phyloP scores from a whole-genome alignment of 2,888 invertebrate genomes.

The Xylota segnis region DNA sequence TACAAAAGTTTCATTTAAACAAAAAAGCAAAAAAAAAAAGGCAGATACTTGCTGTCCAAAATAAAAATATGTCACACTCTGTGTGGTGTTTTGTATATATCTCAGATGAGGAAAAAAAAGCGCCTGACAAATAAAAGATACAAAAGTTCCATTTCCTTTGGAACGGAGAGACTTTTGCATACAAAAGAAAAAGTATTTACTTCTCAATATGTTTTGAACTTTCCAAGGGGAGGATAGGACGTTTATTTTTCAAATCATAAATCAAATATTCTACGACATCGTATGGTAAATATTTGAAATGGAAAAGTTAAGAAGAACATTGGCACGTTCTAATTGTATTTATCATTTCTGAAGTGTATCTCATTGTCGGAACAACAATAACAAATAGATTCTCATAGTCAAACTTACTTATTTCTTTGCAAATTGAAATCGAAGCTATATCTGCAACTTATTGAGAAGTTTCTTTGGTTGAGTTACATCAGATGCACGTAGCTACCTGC shows the following conservation, averaged over 20 bases:
- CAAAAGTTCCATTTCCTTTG: slow-evolving; percentile 23
- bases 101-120: slow-evolving; percentile 9
- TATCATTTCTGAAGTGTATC: not conserved
- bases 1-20: slow-evolving; percentile 3
- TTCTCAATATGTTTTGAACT: slow-evolving; percentile 1
- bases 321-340: not conserved
- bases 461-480: no score
- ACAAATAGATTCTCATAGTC: no score
- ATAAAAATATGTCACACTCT: slow-evolving; percentile 36
- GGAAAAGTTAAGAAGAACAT: not conserved
- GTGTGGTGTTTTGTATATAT: slow-evolving; percentile 16
- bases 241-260: not conserved
- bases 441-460: no score
- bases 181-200: not conserved
- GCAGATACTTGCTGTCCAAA: slow-evolving; percentile 30
- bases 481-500: no score
- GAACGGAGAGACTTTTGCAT: slow-evolving; percentile 10
- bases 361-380: no score
- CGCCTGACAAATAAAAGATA: slow-evolving; percentile 27
- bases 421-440: no score
- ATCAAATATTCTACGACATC: not conserved
- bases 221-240: not conserved
- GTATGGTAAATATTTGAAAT: not conserved
- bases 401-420: no score
- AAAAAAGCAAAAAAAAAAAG: not conserved